phyloP scores from a whole-genome alignment of 2,888 invertebrate genomes.

The Azorinus chamasolen region DNA sequence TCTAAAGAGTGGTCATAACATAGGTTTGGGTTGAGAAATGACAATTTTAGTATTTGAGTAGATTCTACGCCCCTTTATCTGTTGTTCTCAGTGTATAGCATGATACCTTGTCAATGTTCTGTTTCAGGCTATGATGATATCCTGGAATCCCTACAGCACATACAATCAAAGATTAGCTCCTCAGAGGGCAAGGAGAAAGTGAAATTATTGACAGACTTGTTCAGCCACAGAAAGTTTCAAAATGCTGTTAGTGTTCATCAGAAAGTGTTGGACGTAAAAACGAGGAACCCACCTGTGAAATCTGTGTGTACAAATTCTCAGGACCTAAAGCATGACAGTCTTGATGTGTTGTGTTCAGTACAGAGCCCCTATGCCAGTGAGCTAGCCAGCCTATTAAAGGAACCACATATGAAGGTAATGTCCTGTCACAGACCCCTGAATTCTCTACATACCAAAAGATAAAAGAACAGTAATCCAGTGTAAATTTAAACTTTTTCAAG shows the following conservation, averaged over 20 bases:
- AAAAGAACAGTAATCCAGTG: too few species aligned
- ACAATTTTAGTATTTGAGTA: too few species aligned
- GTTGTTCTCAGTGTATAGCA: too few species aligned
- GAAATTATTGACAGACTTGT: slow-evolving; percentile 75
- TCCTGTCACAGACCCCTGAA: too few species aligned
- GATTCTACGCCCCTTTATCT: too few species aligned
- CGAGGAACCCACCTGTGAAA: slow-evolving; percentile 71
- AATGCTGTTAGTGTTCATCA: slow-evolving; percentile 78
- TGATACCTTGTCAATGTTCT: too few species aligned
- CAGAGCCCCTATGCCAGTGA: slow-evolving; percentile 69
- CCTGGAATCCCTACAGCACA: slow-evolving; percentile 70
- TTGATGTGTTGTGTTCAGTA: slow-evolving; percentile 59
- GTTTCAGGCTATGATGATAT: slow-evolving; percentile 70
- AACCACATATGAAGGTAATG: slow-evolving; percentile 76
- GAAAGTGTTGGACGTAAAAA: slow-evolving; percentile 77
- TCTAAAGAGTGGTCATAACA: too few species aligned
- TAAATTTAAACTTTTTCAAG: too few species aligned
- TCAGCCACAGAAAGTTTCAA: slow-evolving; percentile 81
- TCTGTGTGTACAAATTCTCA: slow-evolving; percentile 69
- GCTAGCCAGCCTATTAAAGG: slow-evolving; percentile 70
- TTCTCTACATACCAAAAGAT: too few species aligned
- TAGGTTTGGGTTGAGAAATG: too few species aligned
- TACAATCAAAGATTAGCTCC: slow-evolving; percentile 68
- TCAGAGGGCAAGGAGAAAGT: slow-evolving; percentile 78
- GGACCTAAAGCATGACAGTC: slow-evolving; percentile 67